A percentile compares a stretch with the other conserved stretches of the same genome.
Evolutionary conservation across 2,888 invertebrate genomes (phyloP).

Genomic region (Oconnorella tubifera): DNA sequence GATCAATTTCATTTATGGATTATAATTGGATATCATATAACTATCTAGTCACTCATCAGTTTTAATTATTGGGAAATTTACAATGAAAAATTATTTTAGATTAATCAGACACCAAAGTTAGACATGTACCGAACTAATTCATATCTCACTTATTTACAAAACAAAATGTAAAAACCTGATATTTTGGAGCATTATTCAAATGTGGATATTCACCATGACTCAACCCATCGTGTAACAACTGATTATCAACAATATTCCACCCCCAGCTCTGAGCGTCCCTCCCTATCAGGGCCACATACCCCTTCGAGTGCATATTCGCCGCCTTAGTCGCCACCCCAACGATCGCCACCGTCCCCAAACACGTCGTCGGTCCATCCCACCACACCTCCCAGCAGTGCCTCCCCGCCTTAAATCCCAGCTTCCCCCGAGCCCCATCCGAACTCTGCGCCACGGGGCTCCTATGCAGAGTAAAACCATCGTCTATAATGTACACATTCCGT

Average conservation of each 20-base stretch:
- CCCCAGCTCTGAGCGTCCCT: constrained; percentile 98
- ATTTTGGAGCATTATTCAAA: constrained; percentile 92
- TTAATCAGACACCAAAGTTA: no score
- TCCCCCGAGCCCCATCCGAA: constrained; percentile 84
- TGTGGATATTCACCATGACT: constrained; percentile 89
- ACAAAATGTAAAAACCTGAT: constrained; percentile 70
- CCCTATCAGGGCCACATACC: constrained; percentile 90
- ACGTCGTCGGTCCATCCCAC: constrained; percentile 81
- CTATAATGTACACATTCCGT: constrained; percentile 91
- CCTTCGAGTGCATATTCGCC: constrained; percentile 86
- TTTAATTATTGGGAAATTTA: no score
- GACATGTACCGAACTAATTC: no score
- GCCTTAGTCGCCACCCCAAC: constrained; percentile 70
- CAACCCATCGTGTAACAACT: constrained; percentile 91
- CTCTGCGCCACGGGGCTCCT: constrained; percentile 98
- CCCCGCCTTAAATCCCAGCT: constrained; percentile 81
- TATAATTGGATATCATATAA: no score
- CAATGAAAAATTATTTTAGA: no score
- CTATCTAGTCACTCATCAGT: no score
- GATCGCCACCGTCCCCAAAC: constrained; percentile 91
- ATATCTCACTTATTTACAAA: no score
- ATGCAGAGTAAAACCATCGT: constrained; percentile 94
- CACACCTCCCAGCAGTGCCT: constrained; percentile 97
- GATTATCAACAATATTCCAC: constrained; percentile 98
- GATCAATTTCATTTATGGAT: no score